Evolutionary conservation across 2,888 invertebrate genomes (phyloP).

Genomic region (Torymus tubicola): DNA sequence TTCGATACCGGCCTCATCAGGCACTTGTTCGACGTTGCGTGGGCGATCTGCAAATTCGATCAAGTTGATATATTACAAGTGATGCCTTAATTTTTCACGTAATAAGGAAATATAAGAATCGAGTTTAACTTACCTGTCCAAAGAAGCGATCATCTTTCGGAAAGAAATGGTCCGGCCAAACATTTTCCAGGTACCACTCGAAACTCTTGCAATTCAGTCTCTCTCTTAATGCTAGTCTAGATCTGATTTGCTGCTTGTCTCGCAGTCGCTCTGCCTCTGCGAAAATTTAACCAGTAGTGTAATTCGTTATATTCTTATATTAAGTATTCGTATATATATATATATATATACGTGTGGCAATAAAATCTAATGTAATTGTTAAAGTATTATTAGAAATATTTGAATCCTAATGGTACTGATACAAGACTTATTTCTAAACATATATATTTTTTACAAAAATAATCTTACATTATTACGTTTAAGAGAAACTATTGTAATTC

Average conservation of each 20-base stretch:
- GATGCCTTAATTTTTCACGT: too few species aligned
- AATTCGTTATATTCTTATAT: too few species aligned
- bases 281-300: conserved; percentile 26
- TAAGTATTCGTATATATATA: too few species aligned
- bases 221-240: conserved; percentile 83
- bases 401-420: too few species aligned
- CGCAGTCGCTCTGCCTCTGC: conserved; percentile 80
- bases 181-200: conserved; percentile 94
- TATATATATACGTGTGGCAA: too few species aligned
- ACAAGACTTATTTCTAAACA: too few species aligned
- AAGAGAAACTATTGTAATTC: too few species aligned
- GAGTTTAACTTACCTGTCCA: conserved; percentile 81
- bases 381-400: too few species aligned
- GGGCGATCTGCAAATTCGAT: conserved; percentile 76
- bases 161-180: conserved; percentile 98
- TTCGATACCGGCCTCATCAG: conserved; percentile 82
- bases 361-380: too few species aligned
- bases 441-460: too few species aligned
- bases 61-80: not conserved
- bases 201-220: conserved; percentile 90
- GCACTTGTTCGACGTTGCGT: conserved; percentile 79
- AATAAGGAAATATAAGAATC: not conserved
- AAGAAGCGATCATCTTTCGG: conserved; percentile 92
- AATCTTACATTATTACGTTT: too few species aligned
- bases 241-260: conserved; percentile 80